Base-by-base conservation (phyloP, 2,113 vertebrate genomes). In the Danionella cerebrum region DNA sequence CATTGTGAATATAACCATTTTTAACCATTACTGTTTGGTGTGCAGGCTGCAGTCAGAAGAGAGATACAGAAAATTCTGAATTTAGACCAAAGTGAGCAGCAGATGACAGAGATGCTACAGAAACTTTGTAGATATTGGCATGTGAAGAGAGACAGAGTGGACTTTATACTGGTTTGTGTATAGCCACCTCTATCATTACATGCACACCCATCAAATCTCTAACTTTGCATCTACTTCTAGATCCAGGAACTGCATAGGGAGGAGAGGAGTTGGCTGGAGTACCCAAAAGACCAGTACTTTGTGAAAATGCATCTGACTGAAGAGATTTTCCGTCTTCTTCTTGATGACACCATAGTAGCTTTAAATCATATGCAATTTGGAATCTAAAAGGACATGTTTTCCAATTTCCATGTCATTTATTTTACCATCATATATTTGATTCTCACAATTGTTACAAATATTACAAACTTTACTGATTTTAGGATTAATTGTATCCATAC, bases 261-360 rank as follows among this genome's bases (percentile, higher is more conserved):
- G 69, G 85, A 88, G 58, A n/a, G 71, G 65, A 68, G 80, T 29
- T 89, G 87, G 84, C 73, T 70, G 41, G 75, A 19, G 55, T 88
- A 88, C 39, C 71, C 33, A 5, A 60, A 68, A 2, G 83, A 89
- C 72, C 84, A 88, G 74, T 67, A 83, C 39, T 70, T 74, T 65
- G 82, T 87, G 79, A 89, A 89, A 77, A 80, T 79, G 70, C 78
- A 52, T 69, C 53, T 88, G 70, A 59, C 83, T 22, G 79, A 88
- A 66, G 80, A 82, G n/a, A 82, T 88, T 65, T 88, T 88, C 67
- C 73, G 79, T 13, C 38, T 65, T 4, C 79, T 89, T 70, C 67
- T 90, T 35, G 58, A 79, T 36, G 84, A 89, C 59, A 89, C 88
- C 10, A 76, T 88, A 39, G 18, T 69, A 64, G 65, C 86, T 48